Percentiles rank a stretch among this genome's conserved stretches.
These are phyloP conservation scores for Anomalospiza imberbis DNA, from an alignment of 2,797 vertebrate genomes.

Conservation along the genomic window DNA sequence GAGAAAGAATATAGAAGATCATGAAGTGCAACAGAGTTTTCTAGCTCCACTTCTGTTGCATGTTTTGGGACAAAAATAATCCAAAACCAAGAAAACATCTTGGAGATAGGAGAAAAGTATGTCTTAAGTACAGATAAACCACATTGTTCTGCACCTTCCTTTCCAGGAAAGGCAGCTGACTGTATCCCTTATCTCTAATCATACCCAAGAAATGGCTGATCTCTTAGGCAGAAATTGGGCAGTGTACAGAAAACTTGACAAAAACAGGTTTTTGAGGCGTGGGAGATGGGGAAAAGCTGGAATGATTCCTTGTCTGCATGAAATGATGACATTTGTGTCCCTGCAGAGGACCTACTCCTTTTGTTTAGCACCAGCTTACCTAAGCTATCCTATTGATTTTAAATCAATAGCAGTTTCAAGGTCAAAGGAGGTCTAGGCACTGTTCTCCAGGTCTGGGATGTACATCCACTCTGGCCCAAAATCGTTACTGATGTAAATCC, in stretches of 20 bases:
- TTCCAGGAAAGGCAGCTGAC: conserved; percentile 36
- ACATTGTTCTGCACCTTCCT: conserved; percentile 53
- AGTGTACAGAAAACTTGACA: background rate
- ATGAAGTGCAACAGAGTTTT: background rate
- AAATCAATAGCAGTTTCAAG: conserved; percentile 13
- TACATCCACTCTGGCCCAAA: background rate
- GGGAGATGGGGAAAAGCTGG: background rate
- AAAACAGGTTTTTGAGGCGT: background rate
- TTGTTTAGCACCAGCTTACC: background rate
- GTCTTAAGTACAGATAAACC: conserved; percentile 26
- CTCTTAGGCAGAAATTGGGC: background rate
- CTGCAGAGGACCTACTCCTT: background rate
- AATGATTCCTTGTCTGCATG: background rate
- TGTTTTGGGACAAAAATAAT: background rate
- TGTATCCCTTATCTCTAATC: conserved; percentile 25
- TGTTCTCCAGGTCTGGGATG: background rate
- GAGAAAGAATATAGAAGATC: background rate
- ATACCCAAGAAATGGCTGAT: background rate
- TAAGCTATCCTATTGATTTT: background rate
- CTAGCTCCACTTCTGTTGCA: background rate
- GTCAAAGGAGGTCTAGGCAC: background rate
- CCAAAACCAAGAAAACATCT: conserved; percentile 9
- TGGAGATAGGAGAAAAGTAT: background rate
- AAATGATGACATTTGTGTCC: background rate
- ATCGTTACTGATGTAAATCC: conserved; percentile 8